Evolutionary conservation across 2,888 invertebrate genomes (phyloP).

Genomic region (Orthosia cruda): DNA sequence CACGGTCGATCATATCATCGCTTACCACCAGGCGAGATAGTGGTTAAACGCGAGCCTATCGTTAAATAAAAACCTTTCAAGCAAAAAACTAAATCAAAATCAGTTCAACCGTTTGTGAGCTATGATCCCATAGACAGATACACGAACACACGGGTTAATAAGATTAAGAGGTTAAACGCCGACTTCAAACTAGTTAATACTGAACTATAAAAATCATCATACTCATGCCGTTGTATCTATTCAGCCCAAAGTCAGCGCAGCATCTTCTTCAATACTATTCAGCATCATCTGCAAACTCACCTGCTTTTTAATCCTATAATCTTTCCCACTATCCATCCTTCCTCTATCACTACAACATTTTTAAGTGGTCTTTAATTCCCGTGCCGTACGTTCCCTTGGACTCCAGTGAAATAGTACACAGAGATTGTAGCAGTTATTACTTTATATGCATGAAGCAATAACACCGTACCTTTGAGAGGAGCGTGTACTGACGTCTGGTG

Average conservation of each 20-base stretch:
- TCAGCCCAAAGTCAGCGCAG: not conserved
- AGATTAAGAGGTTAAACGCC: not conserved
- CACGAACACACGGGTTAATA: too few species aligned
- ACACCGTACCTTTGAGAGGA: slow-evolving; percentile 76
- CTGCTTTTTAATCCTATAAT: not conserved
- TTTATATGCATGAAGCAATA: slow-evolving; percentile 88
- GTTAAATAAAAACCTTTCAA: too few species aligned
- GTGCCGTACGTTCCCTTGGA: slow-evolving; percentile 70
- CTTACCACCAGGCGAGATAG: too few species aligned
- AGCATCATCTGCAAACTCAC: not conserved
- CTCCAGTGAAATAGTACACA: slow-evolving; percentile 72
- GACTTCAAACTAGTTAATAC: not conserved
- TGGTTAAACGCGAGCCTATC: too few species aligned
- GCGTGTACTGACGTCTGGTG: slow-evolving; percentile 73
- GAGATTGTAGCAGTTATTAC: slow-evolving; percentile 82
- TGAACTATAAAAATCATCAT: not conserved
- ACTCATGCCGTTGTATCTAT: not conserved
- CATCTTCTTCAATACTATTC: not conserved
- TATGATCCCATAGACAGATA: too few species aligned
- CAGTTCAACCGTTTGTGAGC: too few species aligned
- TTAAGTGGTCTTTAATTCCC: slow-evolving; percentile 15
- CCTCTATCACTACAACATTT: not conserved
- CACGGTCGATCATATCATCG: too few species aligned
- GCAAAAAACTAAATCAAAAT: too few species aligned
- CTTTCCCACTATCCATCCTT: not conserved